Base-by-base conservation (phyloP, 2,888 invertebrate genomes). In the Callimorpha dominula region DNA sequence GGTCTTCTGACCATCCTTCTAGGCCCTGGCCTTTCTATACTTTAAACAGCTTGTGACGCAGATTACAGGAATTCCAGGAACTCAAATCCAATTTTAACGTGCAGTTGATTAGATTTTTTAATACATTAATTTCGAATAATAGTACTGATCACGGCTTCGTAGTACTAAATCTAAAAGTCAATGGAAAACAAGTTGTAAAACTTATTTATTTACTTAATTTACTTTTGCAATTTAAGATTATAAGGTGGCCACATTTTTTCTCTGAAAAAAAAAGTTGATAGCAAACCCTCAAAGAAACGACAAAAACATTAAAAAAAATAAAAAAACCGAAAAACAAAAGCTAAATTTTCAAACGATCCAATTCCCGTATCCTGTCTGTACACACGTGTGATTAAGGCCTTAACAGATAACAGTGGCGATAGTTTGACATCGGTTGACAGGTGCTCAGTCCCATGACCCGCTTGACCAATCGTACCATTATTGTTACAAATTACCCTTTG, bases 401-500 rank as follows among this genome's bases (percentile, higher is more conserved):
- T 76, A 72, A 85, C 83, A 85, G 91, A 90, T 90, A 90, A 89
- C 85, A 83, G 75, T 77, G 71, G 80, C 84, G 90, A 91, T 90
- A 88, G 82, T 88, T 86, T 88, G 91, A 90, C 91, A 90, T 81
- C 88, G 89, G 88, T 83, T 89, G 92, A 92, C 93, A 92, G 92
- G 90, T 92, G 92, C 82, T 77, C 81, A 67, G 88, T 93, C 93
- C 92, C 92, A 91, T 91, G 90, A 89, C 89, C 90, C 88, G 86
- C 74, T 85, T 89, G 90, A 90, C 91, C 92, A 90, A 90, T 90
- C 88, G 88, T 86, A 79, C 87, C 90, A 91, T 91, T 90, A 90
- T 87, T 86, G 87, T 88, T 91, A 93, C 93, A 93, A 93, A 93
- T 93, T 90, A 89, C 91, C 85, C 83, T 71, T 75, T 83, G 90